Conservation (phyloP, 2,797 vertebrate species). For the Enteromius thamalakanensis region DNA sequence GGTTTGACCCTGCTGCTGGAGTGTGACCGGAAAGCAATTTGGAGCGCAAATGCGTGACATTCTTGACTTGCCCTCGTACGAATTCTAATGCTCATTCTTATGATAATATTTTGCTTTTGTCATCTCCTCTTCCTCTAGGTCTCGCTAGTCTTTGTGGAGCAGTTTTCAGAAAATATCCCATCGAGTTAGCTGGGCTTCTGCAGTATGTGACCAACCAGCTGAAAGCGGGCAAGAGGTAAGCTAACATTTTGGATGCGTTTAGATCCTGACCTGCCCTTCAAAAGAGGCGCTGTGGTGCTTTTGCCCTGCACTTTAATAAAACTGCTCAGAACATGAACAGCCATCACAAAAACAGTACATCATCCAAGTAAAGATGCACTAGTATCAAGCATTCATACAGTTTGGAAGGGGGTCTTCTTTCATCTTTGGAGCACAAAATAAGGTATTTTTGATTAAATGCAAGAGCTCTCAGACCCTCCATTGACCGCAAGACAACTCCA, state of each 20-base stretch:
- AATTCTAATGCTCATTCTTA: conserved; percentile 17
- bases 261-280: not conserved
- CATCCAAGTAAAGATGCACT: not conserved
- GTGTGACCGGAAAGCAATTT: conserved; percentile 8
- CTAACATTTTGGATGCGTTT: not conserved
- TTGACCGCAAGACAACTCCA: too few species aligned
- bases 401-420: too few species aligned
- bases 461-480: too few species aligned
- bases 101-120: conserved; percentile 20
- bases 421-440: too few species aligned
- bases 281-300: not conserved
- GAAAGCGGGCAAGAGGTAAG: conserved; percentile 96
- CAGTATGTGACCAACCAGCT: conserved; percentile 98
- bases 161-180: conserved; percentile 97
- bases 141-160: conserved; percentile 96
- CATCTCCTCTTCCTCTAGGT: conserved; percentile 72
- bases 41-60: not conserved
- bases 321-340: not conserved
- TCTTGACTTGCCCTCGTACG: conserved; percentile 1
- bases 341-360: not conserved
- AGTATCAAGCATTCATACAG: not conserved
- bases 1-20: conserved; percentile 9
- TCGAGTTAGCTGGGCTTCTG: conserved; percentile 95
- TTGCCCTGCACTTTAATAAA: not conserved
- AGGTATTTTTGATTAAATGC: too few species aligned